Percentiles rank a stretch among this genome's conserved stretches.
Evolutionary conservation across 2,888 invertebrate species (phyloP).

Genomic region (Drosophila mayaguana): DNA sequence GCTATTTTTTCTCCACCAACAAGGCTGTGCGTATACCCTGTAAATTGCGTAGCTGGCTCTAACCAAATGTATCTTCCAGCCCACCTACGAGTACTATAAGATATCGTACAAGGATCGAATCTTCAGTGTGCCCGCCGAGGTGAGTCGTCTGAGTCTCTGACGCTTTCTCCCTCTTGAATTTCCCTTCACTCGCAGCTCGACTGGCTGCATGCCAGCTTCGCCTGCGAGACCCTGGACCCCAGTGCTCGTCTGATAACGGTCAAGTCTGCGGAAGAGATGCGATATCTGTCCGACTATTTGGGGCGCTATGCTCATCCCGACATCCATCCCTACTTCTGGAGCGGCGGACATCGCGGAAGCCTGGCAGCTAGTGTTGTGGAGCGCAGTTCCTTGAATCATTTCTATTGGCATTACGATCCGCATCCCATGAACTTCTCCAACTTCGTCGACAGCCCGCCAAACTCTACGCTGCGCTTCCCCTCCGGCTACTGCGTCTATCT

Average conservation of each 20-base stretch:
- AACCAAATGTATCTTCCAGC: conserved; percentile 28
- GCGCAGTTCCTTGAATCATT: conserved; percentile 26
- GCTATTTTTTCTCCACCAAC: conserved; percentile 67
- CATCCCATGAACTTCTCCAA: conserved; percentile 63
- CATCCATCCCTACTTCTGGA: conserved; percentile 59
- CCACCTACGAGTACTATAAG: conserved; percentile 61
- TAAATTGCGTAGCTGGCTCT: not conserved
- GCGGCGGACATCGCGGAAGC: conserved; percentile 65
- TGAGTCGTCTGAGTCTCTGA: conserved; percentile 18
- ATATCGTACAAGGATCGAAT: conserved; percentile 53
- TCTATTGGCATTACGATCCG: conserved; percentile 58
- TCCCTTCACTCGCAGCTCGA: conserved; percentile 41
- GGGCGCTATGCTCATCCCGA: conserved; percentile 35
- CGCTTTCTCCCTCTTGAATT: not conserved
- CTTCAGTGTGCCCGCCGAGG: conserved; percentile 59
- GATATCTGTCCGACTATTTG: conserved; percentile 40
- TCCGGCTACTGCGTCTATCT: conserved; percentile 55
- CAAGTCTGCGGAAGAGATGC: conserved; percentile 46
- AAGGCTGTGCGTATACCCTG: conserved; percentile 45
- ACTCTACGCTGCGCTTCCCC: conserved; percentile 4
- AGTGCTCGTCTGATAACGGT: conserved; percentile 48
- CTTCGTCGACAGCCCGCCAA: conserved; percentile 20
- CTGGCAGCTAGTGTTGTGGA: conserved; percentile 16
- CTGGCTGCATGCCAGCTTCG: conserved; percentile 63
- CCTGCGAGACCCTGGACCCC: conserved; percentile 58